phyloP scores from a whole-genome alignment of 37 sponge, comb jelly and placozoan species.

The Cliona cf. orientalis region DNA sequence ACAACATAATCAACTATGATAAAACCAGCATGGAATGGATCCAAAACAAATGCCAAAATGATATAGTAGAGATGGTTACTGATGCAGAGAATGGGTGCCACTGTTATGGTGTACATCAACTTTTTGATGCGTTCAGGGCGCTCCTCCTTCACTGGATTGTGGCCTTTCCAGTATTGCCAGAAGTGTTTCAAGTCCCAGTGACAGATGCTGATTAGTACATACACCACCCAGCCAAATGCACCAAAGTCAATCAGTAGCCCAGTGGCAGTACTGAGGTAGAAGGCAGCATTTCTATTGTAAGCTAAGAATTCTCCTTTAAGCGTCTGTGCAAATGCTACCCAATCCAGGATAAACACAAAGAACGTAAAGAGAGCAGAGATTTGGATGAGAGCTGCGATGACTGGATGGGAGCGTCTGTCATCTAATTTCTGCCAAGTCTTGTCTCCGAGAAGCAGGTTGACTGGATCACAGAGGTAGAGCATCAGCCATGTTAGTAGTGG shows the following conservation, averaged over 20 bases:
- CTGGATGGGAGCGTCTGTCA: constrained; percentile 23
- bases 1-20: constrained; percentile 2
- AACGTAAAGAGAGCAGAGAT: constrained; percentile 20
- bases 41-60: constrained; percentile 26
- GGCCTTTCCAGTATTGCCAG: neutral
- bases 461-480: constrained; percentile 34
- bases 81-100: constrained; percentile 16
- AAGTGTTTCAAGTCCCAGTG: too few relatives aligned
- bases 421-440: constrained; percentile 26
- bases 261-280: constrained; percentile 32
- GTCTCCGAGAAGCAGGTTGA: constrained; percentile 44
- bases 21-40: constrained; percentile 33
- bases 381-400: constrained; percentile 34
- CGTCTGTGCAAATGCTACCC: neutral
- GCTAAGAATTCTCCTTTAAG: neutral
- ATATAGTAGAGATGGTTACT: constrained; percentile 39
- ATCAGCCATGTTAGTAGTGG: constrained; percentile 2
- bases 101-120: constrained; percentile 23
- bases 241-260: constrained; percentile 30
- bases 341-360: constrained; percentile 26
- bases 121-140: constrained; percentile 9
- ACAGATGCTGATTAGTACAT: constrained; percentile 14
- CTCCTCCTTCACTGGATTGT: neutral
- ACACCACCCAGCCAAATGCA: constrained; percentile 28
- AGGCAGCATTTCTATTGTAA: neutral